Evolutionary conservation across 2,113 vertebrate species (phyloP).

Genomic region (Urocitellus parryii): DNA sequence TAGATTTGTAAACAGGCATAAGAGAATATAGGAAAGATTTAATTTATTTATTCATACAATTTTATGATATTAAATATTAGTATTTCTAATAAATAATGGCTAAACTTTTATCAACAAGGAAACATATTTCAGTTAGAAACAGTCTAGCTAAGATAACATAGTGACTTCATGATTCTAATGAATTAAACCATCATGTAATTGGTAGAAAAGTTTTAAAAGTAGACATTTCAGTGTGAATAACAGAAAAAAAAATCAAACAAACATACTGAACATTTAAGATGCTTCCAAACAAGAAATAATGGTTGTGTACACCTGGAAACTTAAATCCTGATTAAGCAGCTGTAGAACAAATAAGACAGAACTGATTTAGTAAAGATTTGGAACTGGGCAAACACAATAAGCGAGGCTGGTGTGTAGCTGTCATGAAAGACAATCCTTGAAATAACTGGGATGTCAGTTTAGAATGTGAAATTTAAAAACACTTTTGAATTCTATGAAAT

Average conservation of each 20-base stretch:
- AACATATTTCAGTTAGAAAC: background rate
- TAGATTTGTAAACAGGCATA: background rate
- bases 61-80: background rate
- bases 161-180: background rate
- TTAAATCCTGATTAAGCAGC: background rate
- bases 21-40: background rate
- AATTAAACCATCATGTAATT: background rate
- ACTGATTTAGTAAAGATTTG: background rate
- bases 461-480: constrained; percentile 15
- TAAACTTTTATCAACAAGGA: background rate
- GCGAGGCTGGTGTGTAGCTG: background rate
- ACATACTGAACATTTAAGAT: background rate
- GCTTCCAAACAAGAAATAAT: background rate
- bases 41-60: background rate
- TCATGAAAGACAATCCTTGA: background rate
- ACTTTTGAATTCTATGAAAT: background rate
- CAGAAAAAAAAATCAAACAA: constrained; percentile 11
- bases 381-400: background rate
- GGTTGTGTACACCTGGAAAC: background rate
- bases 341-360: background rate
- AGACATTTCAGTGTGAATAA: background rate
- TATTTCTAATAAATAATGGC: background rate
- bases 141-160: background rate
- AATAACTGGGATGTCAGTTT: background rate
- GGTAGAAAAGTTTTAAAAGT: background rate